Conservation (phyloP, 2,797 vertebrate genomes). For the Pipistrellus kuhlii region DNA sequence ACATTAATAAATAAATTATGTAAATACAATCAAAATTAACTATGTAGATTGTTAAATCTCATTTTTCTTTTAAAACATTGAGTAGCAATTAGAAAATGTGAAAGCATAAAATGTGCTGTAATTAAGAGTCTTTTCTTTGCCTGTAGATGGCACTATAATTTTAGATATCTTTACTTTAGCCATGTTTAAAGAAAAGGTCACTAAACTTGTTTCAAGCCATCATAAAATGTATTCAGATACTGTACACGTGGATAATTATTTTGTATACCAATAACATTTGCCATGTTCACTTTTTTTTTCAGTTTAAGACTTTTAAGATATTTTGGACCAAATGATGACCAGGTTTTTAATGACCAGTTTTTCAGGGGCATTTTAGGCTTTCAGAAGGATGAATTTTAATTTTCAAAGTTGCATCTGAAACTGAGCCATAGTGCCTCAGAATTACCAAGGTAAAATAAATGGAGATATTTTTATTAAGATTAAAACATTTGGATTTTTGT, state of each 20-base stretch:
- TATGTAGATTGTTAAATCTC: not conserved
- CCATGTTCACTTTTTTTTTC: not conserved
- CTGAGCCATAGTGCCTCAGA: not conserved
- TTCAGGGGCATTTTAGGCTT: not conserved
- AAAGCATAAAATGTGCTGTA: not conserved
- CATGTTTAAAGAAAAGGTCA: not conserved
- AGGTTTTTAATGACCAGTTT: not conserved
- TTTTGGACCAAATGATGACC: not conserved
- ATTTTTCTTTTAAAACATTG: conserved; percentile 13
- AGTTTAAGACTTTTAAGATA: not conserved
- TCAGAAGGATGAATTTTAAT: conserved; percentile 38
- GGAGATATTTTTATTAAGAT: not conserved
- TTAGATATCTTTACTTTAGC: conserved; percentile 61
- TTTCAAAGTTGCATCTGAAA: conserved; percentile 29
- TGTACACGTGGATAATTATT: conserved; percentile 11
- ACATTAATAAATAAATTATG: not conserved
- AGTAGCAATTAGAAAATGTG: conserved; percentile 33
- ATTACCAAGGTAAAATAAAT: not conserved
- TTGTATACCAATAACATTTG: conserved; percentile 20
- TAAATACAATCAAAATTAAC: conserved; percentile 36
- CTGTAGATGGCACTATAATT: conserved; percentile 85
- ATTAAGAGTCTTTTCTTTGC: conserved; percentile 22
- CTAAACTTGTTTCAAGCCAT: not conserved
- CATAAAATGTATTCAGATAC: conserved; percentile 27
- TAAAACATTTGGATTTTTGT: not conserved